Evolutionary conservation across 1,140 invertebrate genomes (phyloP), one percentile per base, ranked within the genome.

Genomic region (Hermetia illucens): DNA sequence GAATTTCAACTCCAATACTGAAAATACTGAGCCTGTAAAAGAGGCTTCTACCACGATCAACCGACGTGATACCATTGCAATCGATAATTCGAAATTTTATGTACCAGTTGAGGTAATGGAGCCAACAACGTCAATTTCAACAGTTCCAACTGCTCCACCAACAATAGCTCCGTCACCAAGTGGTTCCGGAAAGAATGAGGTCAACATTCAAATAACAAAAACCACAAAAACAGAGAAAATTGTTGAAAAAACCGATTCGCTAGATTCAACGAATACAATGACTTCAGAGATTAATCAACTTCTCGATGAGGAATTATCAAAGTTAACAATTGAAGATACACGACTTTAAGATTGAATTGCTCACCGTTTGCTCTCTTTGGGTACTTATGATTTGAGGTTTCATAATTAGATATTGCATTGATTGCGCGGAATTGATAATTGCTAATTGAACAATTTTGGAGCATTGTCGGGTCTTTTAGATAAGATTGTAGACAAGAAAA

Each of bases 41-140:
- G 24, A 8, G 24, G 24, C 24, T 8, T 27, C n/a, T 27, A 27
- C 24, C 8, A 27, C 8, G 24, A 27, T 9, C 24, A 21, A 3
- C 19, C n/a, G 12, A 3, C 16, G n/a, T 20, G 21, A 22, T 35
- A 16, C 12, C n/a, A 22, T 35, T 35, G 10, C 30, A 9, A 47
- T 55, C 34, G 53, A 59, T 10, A 57, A 55, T 36, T 59, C 56
- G 2, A 55, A 52, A 29, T 59, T 59, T 40, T 59, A 59, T 44
- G 35, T 59, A 27, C 31, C 48, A 27, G 44, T 48, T 15, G 47
- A 49, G 18, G 21, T 17, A 19, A 12, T 5, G 13, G 31, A 25
- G 15, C 10, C 12, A 34, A 37, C 38, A 16, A 21, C 29, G 12
- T 44, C 36, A n/a, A n/a, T n/a, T n/a, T n/a, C n/a, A n/a, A n/a